Evolutionary conservation across 2,888 invertebrate species (phyloP).

Genomic region (Eupithecia dodoneata): DNA sequence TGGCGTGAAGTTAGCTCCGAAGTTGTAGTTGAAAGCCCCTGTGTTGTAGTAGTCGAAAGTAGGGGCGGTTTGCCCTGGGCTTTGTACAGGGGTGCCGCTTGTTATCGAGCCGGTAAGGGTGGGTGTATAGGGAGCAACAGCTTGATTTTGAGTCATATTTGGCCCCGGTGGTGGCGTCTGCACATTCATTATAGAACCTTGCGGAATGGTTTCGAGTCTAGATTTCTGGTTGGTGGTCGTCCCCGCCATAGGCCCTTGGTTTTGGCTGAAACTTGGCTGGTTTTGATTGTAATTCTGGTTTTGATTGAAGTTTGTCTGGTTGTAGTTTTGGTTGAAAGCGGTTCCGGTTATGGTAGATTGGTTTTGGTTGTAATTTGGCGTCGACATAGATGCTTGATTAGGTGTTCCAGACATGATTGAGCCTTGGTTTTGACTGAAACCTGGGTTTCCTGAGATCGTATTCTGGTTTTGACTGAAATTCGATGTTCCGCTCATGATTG

Average conservation of each 20-base stretch:
- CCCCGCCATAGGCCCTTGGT: constrained; percentile 57
- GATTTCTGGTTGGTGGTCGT: constrained; percentile 51
- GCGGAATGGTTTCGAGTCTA: constrained; percentile 71
- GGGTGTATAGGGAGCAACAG: constrained; percentile 49
- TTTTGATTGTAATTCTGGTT: constrained; percentile 46
- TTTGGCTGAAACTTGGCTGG: constrained; percentile 45
- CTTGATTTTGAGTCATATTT: constrained; percentile 42
- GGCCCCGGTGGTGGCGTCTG: constrained; percentile 53
- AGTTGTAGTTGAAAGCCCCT: background rate
- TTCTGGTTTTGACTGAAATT: constrained; percentile 9
- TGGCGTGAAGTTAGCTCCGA: constrained; percentile 8
- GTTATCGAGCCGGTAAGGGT: constrained; percentile 53
- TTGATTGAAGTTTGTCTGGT: constrained; percentile 30
- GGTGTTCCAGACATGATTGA: constrained; percentile 14
- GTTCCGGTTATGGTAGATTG: constrained; percentile 55
- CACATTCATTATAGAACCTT: constrained; percentile 66
- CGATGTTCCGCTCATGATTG: constrained; percentile 1
- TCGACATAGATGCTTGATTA: constrained; percentile 18
- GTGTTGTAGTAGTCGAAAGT: constrained; percentile 16
- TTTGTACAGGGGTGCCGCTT: constrained; percentile 44
- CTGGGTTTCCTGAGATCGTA: background rate
- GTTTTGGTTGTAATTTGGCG: constrained; percentile 19
- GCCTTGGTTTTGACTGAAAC: constrained; percentile 11
- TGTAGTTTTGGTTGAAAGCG: constrained; percentile 57
- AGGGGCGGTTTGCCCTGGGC: constrained; percentile 24